Evolutionary conservation across 2,888 invertebrate species (phyloP).

Genomic region (Amphimallon solstitiale): DNA sequence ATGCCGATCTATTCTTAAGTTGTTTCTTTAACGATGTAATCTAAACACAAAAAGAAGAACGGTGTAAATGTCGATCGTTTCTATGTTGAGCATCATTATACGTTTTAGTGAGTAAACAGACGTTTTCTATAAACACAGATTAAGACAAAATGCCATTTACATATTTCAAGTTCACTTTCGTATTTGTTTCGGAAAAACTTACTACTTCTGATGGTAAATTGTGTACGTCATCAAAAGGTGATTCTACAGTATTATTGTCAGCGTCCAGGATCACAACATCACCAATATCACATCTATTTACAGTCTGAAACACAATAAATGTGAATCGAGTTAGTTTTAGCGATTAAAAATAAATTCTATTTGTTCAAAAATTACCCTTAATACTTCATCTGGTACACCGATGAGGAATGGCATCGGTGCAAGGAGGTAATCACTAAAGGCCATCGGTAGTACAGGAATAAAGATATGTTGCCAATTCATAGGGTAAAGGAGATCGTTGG

Average conservation of each 20-base stretch:
- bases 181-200: constrained; percentile 52
- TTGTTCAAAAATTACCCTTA: constrained; percentile 72
- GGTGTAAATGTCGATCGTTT: no score
- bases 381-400: constrained; percentile 88
- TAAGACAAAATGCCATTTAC: background rate
- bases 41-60: constrained; percentile 64
- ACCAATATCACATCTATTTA: constrained; percentile 85
- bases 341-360: no score
- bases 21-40: constrained; percentile 79
- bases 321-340: background rate
- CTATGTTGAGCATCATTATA: background rate
- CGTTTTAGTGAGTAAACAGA: background rate
- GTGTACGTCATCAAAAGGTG: constrained; percentile 91
- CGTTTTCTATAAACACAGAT: background rate
- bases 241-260: constrained; percentile 85
- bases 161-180: background rate
- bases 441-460: constrained; percentile 92
- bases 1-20: constrained; percentile 78
- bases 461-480: constrained; percentile 99
- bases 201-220: constrained; percentile 92
- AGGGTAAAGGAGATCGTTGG: constrained; percentile 93
- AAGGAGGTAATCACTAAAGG: constrained; percentile 87
- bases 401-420: constrained; percentile 99
- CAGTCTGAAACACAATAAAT: constrained; percentile 68
- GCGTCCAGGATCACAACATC: constrained; percentile 95